phyloP scores from a whole-genome alignment of 2,113 vertebrate genomes.

The Salminus brasiliensis region DNA sequence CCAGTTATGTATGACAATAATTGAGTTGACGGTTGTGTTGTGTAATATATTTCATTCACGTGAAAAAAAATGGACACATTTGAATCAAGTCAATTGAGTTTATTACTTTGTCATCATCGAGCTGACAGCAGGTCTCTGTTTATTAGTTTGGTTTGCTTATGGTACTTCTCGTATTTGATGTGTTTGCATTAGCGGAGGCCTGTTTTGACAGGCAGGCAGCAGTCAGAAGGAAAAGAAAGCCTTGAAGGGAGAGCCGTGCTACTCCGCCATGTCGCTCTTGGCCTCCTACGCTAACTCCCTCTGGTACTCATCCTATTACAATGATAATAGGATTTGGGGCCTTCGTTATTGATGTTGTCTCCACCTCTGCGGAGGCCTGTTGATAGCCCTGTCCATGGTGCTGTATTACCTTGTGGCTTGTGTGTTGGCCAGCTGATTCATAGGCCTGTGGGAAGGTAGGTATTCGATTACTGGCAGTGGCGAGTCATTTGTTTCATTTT shows the following conservation, averaged over 20 bases:
- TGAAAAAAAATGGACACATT: background rate
- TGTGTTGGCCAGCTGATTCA: constrained; percentile 67
- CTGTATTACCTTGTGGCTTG: constrained; percentile 56
- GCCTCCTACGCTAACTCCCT: constrained; percentile 59
- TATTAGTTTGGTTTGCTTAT: background rate
- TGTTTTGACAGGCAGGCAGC: background rate
- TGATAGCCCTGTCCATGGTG: constrained; percentile 59
- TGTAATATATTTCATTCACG: too few relatives aligned
- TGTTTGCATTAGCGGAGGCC: background rate
- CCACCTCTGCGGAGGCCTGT: constrained; percentile 52
- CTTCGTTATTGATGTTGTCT: constrained; percentile 68
- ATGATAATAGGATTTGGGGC: constrained; percentile 75
- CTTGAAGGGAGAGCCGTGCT: constrained; percentile 36
- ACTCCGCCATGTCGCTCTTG: constrained; percentile 51
- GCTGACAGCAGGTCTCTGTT: constrained; percentile 1
- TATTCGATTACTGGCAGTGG: constrained; percentile 58
- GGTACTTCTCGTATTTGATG: background rate
- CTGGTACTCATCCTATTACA: constrained; percentile 68
- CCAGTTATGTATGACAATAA: too few relatives aligned
- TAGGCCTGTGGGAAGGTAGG: constrained; percentile 42
- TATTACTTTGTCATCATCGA: background rate
- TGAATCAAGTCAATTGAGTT: background rate
- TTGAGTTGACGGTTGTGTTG: too few relatives aligned
- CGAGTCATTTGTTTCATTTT: constrained; percentile 60
- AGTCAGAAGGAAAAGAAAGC: background rate